Evolutionary conservation across 2,797 vertebrate species (phyloP).

Genomic region (Aquila chrysaetos): DNA sequence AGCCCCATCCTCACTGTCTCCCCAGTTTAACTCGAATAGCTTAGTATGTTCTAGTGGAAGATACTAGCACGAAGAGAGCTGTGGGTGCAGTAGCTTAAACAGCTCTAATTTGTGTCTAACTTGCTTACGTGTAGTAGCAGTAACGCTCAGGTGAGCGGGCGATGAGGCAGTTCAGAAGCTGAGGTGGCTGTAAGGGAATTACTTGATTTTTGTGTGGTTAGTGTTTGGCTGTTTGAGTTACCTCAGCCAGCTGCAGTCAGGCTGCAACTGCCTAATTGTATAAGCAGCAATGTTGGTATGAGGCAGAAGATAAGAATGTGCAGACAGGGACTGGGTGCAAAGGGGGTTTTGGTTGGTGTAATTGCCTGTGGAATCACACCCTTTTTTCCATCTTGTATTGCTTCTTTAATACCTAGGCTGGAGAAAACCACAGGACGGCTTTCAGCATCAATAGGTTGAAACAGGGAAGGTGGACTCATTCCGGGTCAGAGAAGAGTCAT

Average conservation of each 20-base stretch:
- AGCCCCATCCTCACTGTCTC: neutral
- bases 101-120: neutral
- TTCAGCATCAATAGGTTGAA: neutral
- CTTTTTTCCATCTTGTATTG: neutral
- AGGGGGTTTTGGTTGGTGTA: neutral
- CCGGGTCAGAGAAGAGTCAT: neutral
- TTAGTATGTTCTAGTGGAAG: neutral
- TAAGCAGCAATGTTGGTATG: neutral
- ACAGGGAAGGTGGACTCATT: neutral
- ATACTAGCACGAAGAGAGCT: neutral
- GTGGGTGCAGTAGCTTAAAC: neutral
- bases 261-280: neutral
- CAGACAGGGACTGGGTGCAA: neutral
- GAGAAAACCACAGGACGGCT: neutral
- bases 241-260: neutral
- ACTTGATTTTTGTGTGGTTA: neutral
- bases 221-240: neutral
- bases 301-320: neutral
- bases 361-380: neutral
- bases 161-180: neutral
- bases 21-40: neutral
- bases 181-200: neutral
- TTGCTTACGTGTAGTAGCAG: neutral
- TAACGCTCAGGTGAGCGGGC: neutral
- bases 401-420: neutral